phyloP scores from a whole-genome alignment of 1,140 invertebrate genomes.

The Orius insidiosus region DNA sequence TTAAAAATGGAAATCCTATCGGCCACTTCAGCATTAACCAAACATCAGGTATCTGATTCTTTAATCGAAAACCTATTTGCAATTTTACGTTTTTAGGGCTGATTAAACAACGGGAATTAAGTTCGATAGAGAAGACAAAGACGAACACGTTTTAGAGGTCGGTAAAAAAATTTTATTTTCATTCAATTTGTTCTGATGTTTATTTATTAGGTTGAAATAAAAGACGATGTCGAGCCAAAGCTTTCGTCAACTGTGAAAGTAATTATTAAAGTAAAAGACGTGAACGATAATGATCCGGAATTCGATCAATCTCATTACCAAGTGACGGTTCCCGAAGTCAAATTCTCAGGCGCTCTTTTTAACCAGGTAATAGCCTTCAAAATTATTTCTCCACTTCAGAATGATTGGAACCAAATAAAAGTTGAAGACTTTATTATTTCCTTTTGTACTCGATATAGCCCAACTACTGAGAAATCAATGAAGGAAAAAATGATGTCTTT shows the following conservation, averaged over 20 bases:
- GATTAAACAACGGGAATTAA: constrained; percentile 59
- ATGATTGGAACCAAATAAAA: too few species aligned
- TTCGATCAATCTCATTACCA: constrained; percentile 69
- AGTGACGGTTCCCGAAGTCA: constrained; percentile 44
- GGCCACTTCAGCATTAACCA: constrained; percentile 74
- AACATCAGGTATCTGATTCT: constrained; percentile 44
- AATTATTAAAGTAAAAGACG: constrained; percentile 65
- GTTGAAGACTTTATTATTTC: too few species aligned
- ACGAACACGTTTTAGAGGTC: constrained; percentile 69
- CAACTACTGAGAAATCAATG: neutral
- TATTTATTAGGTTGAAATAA: constrained; percentile 43
- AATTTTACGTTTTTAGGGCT: constrained; percentile 39
- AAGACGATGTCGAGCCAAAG: constrained; percentile 54
- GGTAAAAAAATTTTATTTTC: neutral
- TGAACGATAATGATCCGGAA: constrained; percentile 79
- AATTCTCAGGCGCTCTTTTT: neutral
- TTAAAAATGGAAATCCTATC: constrained; percentile 75
- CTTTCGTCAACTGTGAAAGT: constrained; percentile 61
- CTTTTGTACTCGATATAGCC: too few species aligned
- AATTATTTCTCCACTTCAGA: too few species aligned
- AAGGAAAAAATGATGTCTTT: neutral
- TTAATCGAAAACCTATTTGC: neutral
- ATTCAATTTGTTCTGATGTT: neutral
- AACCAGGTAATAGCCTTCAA: constrained; percentile 6
- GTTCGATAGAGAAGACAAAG: constrained; percentile 65